Base-by-base conservation (phyloP, 2,888 invertebrate species). In the Brachynemurus nebulosus region DNA sequence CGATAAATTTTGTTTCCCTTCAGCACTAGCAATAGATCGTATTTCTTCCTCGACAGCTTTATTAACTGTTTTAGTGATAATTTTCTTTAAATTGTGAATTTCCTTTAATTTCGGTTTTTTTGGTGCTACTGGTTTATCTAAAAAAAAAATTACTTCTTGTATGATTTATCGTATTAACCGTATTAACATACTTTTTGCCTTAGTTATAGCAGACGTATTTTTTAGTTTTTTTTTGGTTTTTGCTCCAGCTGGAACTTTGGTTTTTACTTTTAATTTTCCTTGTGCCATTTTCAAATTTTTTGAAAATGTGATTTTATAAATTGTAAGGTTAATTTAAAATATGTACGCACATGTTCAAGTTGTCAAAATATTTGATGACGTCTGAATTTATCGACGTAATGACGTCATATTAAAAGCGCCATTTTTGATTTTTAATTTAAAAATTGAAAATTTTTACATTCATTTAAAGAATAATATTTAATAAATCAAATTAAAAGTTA, bases 1-100 rank as follows among this genome's bases (percentile, higher is more conserved):
- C 43, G 71, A 71, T 20, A 72, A 55, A 42, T 63, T 66, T 20
- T 67, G 62, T 40, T 58, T 62, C 1, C 63, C 60, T 34, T 64
- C 62, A n/a, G 57, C 54, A 17, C 63, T 62, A 1, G 78, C 77
- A 46, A 69, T 59, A 2, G 74, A 68, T 40, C 81, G 62, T 37
- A 82, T 65, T 60, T 81, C 78, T 50, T 76, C 62, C 58, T 82
- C 82, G 40, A 76, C 73, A 2, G 74, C 69, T 54, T 73, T 74
- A 56, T 82, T 81, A n/a, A 83, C 76, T 57, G 75, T 76, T 61
- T 77, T 80, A 5, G 78, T 71, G 11, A 82, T 74, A 44, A 70
- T 69, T 49, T 72, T 72, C 55, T 80, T 81, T 57, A 81, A 65
- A 55, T 78, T 80, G 51, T 72, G 71, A 1, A 70, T 61, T 56